phyloP scores from a whole-genome alignment of 2,888 invertebrate genomes.

The Drosophila testacea region DNA sequence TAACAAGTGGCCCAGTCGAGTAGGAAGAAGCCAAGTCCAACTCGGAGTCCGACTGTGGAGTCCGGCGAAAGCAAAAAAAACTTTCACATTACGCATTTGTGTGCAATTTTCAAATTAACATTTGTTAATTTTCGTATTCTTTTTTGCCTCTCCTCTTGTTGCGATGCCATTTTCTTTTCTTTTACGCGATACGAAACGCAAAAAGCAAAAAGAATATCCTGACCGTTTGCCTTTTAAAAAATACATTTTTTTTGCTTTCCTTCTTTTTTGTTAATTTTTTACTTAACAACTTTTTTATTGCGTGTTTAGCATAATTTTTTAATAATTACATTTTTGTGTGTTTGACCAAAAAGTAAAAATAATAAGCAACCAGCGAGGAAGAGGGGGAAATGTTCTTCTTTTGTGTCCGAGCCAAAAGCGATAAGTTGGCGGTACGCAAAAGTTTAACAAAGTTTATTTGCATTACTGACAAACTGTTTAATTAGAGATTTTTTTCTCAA shows the following conservation, averaged over 20 bases:
- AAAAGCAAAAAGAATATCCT: conserved; percentile 52
- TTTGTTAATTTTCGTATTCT: conserved; percentile 76
- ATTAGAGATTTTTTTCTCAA: conserved; percentile 71
- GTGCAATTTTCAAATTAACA: conserved; percentile 82
- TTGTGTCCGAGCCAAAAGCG: conserved; percentile 35
- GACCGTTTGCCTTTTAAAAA: conserved; percentile 80
- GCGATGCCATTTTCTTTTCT: conserved; percentile 41
- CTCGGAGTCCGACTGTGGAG: neutral
- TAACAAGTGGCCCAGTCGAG: conserved; percentile 72
- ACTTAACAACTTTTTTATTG: conserved; percentile 77
- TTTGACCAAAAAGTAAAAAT: conserved; percentile 69
- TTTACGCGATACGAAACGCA: conserved; percentile 30
- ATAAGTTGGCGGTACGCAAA: conserved; percentile 67
- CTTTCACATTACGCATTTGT: conserved; percentile 82
- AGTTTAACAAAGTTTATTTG: conserved; percentile 78
- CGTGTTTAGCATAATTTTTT: conserved; percentile 81
- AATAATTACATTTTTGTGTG: conserved; percentile 81
- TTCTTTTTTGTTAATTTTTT: conserved; percentile 69
- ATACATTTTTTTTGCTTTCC: conserved; percentile 54
- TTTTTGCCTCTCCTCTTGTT: conserved; percentile 6
- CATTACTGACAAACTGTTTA: conserved; percentile 81
- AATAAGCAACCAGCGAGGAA: conserved; percentile 60
- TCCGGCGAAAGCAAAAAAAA: conserved; percentile 51
- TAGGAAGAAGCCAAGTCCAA: conserved; percentile 31
- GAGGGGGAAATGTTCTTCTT: conserved; percentile 28